Evolutionary conservation across 2,797 vertebrate genomes (phyloP).

Genomic region (Diplodus puntazzo): DNA sequence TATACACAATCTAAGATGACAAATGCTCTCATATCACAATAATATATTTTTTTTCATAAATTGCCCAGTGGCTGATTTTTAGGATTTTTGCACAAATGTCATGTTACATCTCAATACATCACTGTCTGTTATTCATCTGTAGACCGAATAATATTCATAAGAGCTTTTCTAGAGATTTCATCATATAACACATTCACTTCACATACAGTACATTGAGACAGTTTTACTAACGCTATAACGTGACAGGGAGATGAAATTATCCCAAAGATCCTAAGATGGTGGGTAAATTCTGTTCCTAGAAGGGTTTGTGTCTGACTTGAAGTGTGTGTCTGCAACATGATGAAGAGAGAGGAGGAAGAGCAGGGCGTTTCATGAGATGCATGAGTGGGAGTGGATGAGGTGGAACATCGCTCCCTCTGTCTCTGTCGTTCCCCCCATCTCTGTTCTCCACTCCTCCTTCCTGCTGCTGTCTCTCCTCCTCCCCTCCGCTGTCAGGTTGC

Average conservation of each 20-base stretch:
- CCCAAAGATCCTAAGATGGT: constrained; percentile 17
- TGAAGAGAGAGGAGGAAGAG: constrained; percentile 39
- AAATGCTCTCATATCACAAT: no score
- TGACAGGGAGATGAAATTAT: not conserved
- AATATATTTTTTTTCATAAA: no score
- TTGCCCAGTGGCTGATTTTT: no score
- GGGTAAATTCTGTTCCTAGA: not conserved
- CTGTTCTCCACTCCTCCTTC: constrained; percentile 29
- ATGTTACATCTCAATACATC: no score
- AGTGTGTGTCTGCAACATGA: constrained; percentile 48
- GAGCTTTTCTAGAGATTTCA: not conserved
- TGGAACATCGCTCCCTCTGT: constrained; percentile 54
- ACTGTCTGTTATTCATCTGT: not conserved
- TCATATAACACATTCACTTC: not conserved
- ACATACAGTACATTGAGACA: not conserved
- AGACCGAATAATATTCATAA: not conserved
- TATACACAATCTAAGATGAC: no score
- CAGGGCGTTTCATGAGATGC: constrained; percentile 52
- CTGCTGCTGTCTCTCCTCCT: constrained; percentile 29
- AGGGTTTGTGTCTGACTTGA: constrained; percentile 4
- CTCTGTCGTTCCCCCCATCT: constrained; percentile 1
- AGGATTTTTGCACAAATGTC: not conserved
- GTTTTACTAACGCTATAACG: not conserved
- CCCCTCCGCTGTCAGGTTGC: constrained; percentile 29
- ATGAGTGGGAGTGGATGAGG: constrained; percentile 74